A percentile compares a stretch with the other conserved stretches of the same genome.
These are phyloP conservation scores for Pagrus major DNA, from an alignment of 2,113 vertebrate genomes.

Conservation along the genomic window DNA sequence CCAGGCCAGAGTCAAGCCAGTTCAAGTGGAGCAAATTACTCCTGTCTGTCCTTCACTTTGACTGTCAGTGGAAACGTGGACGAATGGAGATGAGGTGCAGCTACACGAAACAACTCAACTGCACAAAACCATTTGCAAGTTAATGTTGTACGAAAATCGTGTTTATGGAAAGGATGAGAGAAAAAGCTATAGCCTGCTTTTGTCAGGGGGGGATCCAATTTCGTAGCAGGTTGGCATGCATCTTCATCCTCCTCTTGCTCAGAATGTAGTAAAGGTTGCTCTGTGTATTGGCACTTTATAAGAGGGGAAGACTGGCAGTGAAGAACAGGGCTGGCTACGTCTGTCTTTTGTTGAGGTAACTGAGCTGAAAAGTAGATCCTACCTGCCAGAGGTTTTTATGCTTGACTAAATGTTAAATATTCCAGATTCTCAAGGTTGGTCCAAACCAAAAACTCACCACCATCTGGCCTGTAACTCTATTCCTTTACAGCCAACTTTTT, in stretches of 20 bases:
- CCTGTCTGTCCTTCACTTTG: constrained; percentile 20
- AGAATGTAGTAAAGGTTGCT: not conserved
- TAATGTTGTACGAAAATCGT: not conserved
- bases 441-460: not conserved
- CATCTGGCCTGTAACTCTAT: not conserved
- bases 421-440: not conserved
- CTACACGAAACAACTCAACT: not conserved
- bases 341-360: not conserved
- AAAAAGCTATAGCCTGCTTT: not conserved
- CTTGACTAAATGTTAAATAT: not conserved
- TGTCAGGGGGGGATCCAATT: not conserved
- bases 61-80: constrained; percentile 24
- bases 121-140: not conserved
- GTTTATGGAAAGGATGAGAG: not conserved
- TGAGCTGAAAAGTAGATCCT: not conserved
- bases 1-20: constrained; percentile 5
- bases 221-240: not conserved
- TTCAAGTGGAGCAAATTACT: constrained; percentile 27
- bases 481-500: not conserved
- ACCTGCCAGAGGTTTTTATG: not conserved
- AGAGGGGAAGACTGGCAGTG: not conserved
- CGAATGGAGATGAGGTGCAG: not conserved
- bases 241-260: not conserved
- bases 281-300: not conserved
- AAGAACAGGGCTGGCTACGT: not conserved